These are phyloP conservation scores for Spilogale gracilis DNA, from an alignment of 2,113 vertebrate species.

Conservation along the genomic window DNA sequence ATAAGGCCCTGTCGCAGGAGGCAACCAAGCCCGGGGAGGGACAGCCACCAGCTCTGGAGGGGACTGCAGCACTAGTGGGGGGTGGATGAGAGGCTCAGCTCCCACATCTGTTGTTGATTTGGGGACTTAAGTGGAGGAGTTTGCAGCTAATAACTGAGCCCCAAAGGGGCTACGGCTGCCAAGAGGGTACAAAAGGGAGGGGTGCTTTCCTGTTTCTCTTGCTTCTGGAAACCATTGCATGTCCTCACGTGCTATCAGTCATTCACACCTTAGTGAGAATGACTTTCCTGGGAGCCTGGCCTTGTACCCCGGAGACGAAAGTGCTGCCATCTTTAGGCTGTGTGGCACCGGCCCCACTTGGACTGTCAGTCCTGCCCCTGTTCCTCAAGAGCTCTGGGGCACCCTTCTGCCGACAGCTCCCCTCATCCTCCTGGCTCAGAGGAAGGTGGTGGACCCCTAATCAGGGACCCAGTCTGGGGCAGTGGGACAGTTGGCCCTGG, in stretches of 20 bases:
- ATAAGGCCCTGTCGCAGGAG: neutral
- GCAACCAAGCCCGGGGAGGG: neutral
- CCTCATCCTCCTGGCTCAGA: neutral
- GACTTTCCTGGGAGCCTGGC: neutral
- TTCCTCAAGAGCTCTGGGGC: neutral
- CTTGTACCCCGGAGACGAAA: neutral
- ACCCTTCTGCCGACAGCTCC: neutral
- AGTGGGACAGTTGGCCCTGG: neutral
- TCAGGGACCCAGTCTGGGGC: neutral
- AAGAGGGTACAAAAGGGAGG: neutral
- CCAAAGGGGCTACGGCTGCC: neutral
- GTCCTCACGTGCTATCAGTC: neutral
- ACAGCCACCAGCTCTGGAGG: neutral
- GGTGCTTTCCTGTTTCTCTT: neutral
- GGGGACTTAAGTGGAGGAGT: slow-evolving; percentile 43
- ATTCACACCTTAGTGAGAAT: slow-evolving; percentile 59
- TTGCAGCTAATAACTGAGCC: slow-evolving; percentile 49
- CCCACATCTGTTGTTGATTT: slow-evolving; percentile 54
- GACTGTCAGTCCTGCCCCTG: neutral
- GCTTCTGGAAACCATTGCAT: neutral
- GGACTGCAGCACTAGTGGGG: neutral
- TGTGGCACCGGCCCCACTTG: neutral
- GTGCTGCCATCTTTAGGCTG: neutral
- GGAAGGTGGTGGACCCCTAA: neutral
- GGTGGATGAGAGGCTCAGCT: neutral